Evolutionary conservation across 64 coral and sea anemone genomes (phyloP), one percentile per base, ranked within the genome.

Genomic region (Acropora tenuis): DNA sequence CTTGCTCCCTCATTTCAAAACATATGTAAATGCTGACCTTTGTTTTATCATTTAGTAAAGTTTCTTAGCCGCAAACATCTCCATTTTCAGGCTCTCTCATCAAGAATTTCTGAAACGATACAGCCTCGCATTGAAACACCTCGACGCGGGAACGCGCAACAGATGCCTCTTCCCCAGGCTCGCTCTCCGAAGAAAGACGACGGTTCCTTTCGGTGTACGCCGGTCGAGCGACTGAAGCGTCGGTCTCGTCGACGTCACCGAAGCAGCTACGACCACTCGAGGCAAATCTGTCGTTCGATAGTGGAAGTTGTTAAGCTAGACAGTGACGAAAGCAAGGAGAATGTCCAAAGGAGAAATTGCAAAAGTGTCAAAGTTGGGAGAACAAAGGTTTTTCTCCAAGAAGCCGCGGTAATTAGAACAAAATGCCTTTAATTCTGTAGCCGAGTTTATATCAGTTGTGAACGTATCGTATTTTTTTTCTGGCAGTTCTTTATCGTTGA

Each of bases 21-120:
- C 50, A 0, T 55, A 55, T 55, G 3, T 55, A 55, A 55, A 7
- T 55, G 52, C 52, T 55, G 52, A 10, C 52, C 52, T 7, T 55
- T 55, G 52, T 55, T 55, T 55, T 55, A 55, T 55, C 52, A 55
- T 55, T 55, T 55, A 55, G 52, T 55, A 7, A 5, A 55, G 52
- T 55, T 55, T 55, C 52, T 55, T 55, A 63, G 0, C 60, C 11
- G 16, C 47, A 19, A 13, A 46, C 48, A 40, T 58, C 58, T 88
- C 18, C 20, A n/a, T 6, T 76, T 50, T 3, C 50, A 92, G 90
- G 47, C 72, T 86, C 46, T 83, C 90, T 8, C 80, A 92, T 47
- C 66, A 82, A 53, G 90, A 92, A 57, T 92, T 92, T 75, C 80
- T 92, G 0, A 84, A 83, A 47, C 80, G 90, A 50, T 85, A 92